Evolutionary conservation across 2,888 invertebrate genomes (phyloP), one percentile per base, ranked within the genome.

Genomic region (Arrhopalites spinosus): DNA sequence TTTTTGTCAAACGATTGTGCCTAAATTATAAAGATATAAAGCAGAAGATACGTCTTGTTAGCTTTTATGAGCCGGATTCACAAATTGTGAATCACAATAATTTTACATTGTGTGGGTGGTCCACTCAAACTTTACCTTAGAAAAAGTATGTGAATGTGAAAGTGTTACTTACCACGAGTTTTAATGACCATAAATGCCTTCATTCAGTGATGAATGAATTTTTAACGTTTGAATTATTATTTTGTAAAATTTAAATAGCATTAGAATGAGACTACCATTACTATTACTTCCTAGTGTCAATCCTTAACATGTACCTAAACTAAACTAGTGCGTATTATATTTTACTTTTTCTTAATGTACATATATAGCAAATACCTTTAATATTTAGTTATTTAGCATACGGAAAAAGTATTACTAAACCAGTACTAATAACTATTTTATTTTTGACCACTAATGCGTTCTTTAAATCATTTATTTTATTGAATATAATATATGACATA

Each of bases 261-360:
- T 7, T 11, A 36, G 36, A 36, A 30, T 27, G n/a, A 29, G n/a
- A 66, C 30, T 43, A n/a, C 23, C 17, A 43, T 13, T n/a, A 30
- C 36, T 27, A 66, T 20, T 8, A 66, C 8, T 23, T 23, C 43
- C 23, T 68, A 68, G 47, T 27, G 20, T 15, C 3, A 45, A 25
- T 25, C 50, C 36, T n/a, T 68, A 27, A 45, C 50, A 45, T 68
- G 68, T 47, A 68, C 68, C 68, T 68, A n/a, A 45, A 20, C 23
- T 25, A 47, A 25, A 68, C 43, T 17, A 43, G 17, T 50, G 15
- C 3, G n/a, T n/a, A 50, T 50, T 50, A 50, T 50, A 15, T 50
- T 8, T 50, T 15, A 50, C 50, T 50, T 3, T 15, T n/a, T 8
- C 15, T n/a, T n/a, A 36, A 36, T 7, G 36, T 36, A 36, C 11